Base-by-base conservation (phyloP, 2,113 vertebrate species). In the Uria aalge region DNA sequence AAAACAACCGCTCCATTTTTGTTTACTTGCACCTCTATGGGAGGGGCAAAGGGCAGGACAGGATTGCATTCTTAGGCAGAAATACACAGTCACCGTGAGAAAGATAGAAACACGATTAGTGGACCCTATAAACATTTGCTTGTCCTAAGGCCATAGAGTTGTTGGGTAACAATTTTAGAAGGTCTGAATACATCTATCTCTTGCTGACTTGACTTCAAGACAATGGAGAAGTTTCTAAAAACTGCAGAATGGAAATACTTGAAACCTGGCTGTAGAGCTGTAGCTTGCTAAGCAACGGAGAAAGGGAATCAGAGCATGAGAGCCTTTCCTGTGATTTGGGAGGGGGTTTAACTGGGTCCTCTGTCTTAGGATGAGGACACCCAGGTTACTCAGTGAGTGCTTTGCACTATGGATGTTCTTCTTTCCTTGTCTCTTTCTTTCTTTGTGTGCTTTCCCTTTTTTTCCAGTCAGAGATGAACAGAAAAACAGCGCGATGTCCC, bases 401-500 rank as follows among this genome's bases (percentile, higher is more conserved):
- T 78, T 78, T 88, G 48, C 22, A n/a, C 22, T 16, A 55, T 26
- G 48, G 13, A 16, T 52, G 22, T 20, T 77, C 19, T 72, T 69
- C 17, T 80, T 73, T 50, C 41, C 17, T 8, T 53, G 24, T 15
- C 9, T 86, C 38, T 66, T 34, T 86, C 57, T 79, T 74, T 75
- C 26, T 48, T 81, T 0, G 0, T 8, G 12, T 60, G 8, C 23
- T 67, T 55, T 82, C 16, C 8, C 38, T 67, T 43, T 53, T 32
- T 38, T 24, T 18, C 18, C 40, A 66, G n/a, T 29, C 34, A 82
- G 45, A 56, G 34, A 56, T 8, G 7, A 55, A 47, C 26, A 41
- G 41, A 67, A 73, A 15, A 64, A 15, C 34, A 67, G 5, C 5
- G 16, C 0, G 0, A 73, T 17, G 22, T 71, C 30, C 18, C 4